These are phyloP conservation scores for Archilochus colubris DNA, from an alignment of 2,113 vertebrate genomes.

Conservation along the genomic window DNA sequence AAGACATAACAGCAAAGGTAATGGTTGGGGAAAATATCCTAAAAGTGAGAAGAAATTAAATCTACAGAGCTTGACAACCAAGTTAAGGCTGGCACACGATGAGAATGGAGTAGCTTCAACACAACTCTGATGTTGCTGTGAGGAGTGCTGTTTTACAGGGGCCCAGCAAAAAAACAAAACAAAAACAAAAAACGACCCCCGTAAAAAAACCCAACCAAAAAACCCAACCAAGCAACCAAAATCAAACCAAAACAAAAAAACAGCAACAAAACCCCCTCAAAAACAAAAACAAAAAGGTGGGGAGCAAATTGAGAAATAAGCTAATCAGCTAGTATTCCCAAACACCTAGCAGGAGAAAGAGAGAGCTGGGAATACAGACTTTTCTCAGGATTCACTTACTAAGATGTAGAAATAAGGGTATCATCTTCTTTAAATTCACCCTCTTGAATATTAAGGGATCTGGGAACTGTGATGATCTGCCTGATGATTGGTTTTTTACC, in stretches of 20 bases:
- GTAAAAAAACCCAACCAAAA: no score
- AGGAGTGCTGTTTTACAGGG: background rate
- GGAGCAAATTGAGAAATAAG: background rate
- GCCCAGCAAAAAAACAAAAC: background rate
- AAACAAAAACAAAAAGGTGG: accelerated
- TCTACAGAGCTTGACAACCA: background rate
- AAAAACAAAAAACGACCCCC: no score
- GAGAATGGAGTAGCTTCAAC: no score
- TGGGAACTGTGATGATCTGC: background rate
- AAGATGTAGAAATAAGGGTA: background rate
- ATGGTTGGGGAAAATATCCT: background rate
- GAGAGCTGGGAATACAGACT: background rate
- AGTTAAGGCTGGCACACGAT: background rate
- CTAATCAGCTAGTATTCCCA: background rate
- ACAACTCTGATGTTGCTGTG: background rate
- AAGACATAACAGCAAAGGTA: background rate
- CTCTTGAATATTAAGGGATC: background rate
- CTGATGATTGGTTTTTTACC: accelerated
- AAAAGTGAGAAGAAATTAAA: background rate
- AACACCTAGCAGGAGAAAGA: background rate
- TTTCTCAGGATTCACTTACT: background rate
- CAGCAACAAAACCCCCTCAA: no score
- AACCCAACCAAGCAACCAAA: no score
- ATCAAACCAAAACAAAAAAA: no score
- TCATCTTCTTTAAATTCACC: background rate